Evolutionary conservation across 1,140 invertebrate genomes (phyloP), one percentile per base, ranked within the genome.

Genomic region (Camponotus pennsylvanicus): DNA sequence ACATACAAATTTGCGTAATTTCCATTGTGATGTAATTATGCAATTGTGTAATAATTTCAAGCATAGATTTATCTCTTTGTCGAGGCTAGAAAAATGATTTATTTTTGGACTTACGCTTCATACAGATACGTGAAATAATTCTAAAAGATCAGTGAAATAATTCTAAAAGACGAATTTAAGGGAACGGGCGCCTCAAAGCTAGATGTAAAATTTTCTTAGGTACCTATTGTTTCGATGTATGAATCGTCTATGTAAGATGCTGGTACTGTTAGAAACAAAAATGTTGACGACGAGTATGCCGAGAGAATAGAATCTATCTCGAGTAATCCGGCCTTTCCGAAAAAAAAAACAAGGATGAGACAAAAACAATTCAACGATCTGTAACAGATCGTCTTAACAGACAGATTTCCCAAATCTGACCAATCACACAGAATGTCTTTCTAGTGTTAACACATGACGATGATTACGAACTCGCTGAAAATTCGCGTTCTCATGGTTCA

Each of bases 401-500:
- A 89, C 61, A 87, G 57, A 66, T 90, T 83, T 90, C 83, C 64
- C 82, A 78, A 84, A 83, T 83, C 78, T 82, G 83, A 90, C 85
- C 61, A 63, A 87, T 89, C 80, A 87, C 86, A 91, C 88, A 89
- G 76, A 87, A 90, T 76, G 88, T 90, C 85, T 91, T 91, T 91
- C 89, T 89, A 91, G 78, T 52, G 49, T 37, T 90, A 86, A 85
- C 87, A 91, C 86, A 86, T 84, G 76, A 89, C 57, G 85, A 61
- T 80, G 86, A 89, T 89, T 85, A 88, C 83, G 86, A 90, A 90
- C 88, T 90, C 83, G 89, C 88, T 90, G 88, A 90, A 45, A 45
- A 90, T 90, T 88, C 77, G 85, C 76, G 80, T 90, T 90, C 78
- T 90, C 88, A 90, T 88, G 88, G 86, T 89, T 90, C 88, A 90